Evolutionary conservation across 2,888 invertebrate species (phyloP).

Genomic region (Sarcophaga subvicina): DNA sequence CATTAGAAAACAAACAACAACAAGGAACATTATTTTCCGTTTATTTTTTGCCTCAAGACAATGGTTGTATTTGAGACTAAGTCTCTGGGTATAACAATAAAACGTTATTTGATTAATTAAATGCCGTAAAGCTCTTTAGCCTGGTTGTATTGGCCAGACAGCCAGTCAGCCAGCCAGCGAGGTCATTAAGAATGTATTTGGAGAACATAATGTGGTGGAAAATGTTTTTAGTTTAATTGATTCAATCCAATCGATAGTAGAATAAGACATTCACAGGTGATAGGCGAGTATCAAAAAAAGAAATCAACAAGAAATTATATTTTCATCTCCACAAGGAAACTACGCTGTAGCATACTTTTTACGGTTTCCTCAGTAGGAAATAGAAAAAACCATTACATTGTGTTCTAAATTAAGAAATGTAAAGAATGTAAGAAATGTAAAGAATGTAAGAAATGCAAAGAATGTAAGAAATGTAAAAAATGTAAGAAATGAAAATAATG

Average conservation of each 20-base stretch:
- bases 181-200: background rate
- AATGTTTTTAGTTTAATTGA: background rate
- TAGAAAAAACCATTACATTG: background rate
- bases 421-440: too few species aligned
- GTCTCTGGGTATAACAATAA: background rate
- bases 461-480: too few species aligned
- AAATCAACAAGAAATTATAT: background rate
- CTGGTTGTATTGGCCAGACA: conserved; percentile 2
- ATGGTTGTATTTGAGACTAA: background rate
- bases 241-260: background rate
- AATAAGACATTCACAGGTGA: background rate
- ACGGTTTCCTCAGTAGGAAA: background rate
- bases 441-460: too few species aligned
- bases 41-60: background rate
- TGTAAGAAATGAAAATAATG: too few species aligned
- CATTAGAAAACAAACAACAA: background rate
- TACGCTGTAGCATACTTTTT: background rate
- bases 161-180: background rate
- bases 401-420: background rate
- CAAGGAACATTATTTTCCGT: background rate
- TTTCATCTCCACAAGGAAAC: background rate
- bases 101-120: conserved; percentile 39
- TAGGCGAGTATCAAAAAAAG: background rate
- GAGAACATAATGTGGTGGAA: background rate
- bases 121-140: conserved; percentile 23